Conservation (phyloP, 2,888 invertebrate species). For the Druceiella hillmani region DNA sequence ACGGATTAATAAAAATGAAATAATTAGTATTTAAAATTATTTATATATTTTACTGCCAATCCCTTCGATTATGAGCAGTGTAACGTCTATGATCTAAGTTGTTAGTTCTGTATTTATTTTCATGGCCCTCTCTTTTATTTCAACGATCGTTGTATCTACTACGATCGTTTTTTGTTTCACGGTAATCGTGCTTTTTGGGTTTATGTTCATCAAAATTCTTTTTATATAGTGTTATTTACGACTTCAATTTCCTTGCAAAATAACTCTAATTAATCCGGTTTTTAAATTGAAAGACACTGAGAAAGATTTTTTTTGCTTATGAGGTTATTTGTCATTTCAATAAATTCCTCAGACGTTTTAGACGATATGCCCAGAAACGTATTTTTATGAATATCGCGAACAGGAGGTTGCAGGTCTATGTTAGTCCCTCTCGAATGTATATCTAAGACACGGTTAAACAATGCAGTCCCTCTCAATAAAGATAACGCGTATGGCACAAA, state of each 20-base stretch:
- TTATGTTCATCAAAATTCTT: constrained; percentile 30
- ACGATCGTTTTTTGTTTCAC: neutral
- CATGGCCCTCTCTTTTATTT: neutral
- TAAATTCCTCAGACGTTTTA: constrained; percentile 36
- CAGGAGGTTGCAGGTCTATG: constrained; percentile 36
- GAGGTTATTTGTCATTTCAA: constrained; percentile 38
- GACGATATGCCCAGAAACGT: constrained; percentile 30
- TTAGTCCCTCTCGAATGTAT: constrained; percentile 38
- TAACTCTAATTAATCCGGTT: constrained; percentile 34
- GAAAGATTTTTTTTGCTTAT: constrained; percentile 15
- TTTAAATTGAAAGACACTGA: too few relatives aligned
- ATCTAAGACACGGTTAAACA: constrained; percentile 58
- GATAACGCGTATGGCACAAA: constrained; percentile 74
- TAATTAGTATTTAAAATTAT: neutral
- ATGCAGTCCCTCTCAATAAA: constrained; percentile 62
- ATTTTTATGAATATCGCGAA: constrained; percentile 37
- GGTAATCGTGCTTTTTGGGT: constrained; percentile 6
- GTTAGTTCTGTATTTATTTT: neutral
- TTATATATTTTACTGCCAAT: neutral
- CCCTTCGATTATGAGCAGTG: neutral
- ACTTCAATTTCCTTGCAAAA: constrained; percentile 48
- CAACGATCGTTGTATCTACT: constrained; percentile 1
- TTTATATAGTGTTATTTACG: constrained; percentile 44
- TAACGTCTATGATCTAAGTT: neutral
- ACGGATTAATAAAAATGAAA: neutral